phyloP scores from a whole-genome alignment of 2,888 invertebrate genomes.

The Apotomis capreana region DNA sequence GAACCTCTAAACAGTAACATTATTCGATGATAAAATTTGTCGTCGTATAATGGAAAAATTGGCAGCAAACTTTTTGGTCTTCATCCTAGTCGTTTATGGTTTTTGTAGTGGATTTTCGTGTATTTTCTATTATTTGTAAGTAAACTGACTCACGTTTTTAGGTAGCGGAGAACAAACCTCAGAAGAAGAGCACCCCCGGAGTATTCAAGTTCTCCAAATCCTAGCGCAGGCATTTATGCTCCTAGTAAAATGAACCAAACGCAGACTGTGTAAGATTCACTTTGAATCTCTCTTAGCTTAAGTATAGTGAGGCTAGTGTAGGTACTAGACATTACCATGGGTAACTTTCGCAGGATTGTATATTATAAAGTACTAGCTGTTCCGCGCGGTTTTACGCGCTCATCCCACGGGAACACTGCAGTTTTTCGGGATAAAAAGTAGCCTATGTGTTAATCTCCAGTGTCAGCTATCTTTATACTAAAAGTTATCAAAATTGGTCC shows the following conservation, averaged over 20 bases:
- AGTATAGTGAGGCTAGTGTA: conserved; percentile 27
- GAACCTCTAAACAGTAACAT: too few relatives aligned
- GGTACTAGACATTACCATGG: conserved; percentile 1
- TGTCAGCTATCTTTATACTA: too few relatives aligned
- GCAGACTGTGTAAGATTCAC: conserved; percentile 44
- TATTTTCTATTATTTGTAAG: not conserved
- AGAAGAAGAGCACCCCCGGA: conserved; percentile 84
- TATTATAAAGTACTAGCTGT: too few relatives aligned
- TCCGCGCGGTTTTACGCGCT: too few relatives aligned
- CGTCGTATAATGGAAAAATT: too few relatives aligned
- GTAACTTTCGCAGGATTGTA: conserved; percentile 1
- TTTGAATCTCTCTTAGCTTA: conserved; percentile 34
- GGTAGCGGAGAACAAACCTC: conserved; percentile 85
- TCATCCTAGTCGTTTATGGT: not conserved
- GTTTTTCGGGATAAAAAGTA: too few relatives aligned
- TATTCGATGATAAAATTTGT: too few relatives aligned
- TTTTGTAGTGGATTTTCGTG: not conserved
- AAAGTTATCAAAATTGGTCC: too few relatives aligned
- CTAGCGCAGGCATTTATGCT: conserved; percentile 54
- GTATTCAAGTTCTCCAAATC: conserved; percentile 87
- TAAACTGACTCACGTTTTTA: conserved; percentile 55
- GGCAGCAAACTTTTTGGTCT: too few relatives aligned
- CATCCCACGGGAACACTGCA: too few relatives aligned
- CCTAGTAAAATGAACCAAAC: conserved; percentile 43
- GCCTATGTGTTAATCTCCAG: too few relatives aligned